Evolutionary conservation across 1,140 invertebrate genomes (phyloP).

Genomic region (Microplitis demolitor): DNA sequence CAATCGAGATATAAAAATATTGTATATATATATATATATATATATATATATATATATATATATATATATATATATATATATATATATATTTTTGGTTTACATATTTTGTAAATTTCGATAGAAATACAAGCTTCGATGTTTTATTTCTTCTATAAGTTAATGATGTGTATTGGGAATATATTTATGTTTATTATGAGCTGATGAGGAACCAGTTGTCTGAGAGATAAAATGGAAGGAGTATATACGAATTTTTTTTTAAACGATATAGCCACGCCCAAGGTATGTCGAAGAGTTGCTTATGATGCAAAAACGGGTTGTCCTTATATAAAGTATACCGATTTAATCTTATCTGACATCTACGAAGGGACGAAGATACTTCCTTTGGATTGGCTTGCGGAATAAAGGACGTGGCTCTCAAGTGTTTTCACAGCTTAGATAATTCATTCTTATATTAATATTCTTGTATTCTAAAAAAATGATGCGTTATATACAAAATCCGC

Average conservation of each 20-base stretch:
- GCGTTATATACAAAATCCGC: no score
- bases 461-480: no score
- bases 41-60: background rate
- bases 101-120: background rate
- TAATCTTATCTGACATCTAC: constrained; percentile 24
- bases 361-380: constrained; percentile 11
- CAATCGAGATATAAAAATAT: no score
- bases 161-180: background rate
- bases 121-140: background rate
- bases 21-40: background rate
- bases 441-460: background rate
- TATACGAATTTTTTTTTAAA: background rate
- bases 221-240: constrained; percentile 29
- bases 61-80: background rate
- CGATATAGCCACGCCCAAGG: constrained; percentile 10
- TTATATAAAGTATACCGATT: constrained; percentile 9
- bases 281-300: background rate
- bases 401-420: constrained; percentile 12
- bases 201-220: constrained; percentile 28
- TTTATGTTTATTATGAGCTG: background rate
- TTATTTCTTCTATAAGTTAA: background rate
- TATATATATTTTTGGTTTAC: background rate
- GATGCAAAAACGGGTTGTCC: constrained; percentile 17
- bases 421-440: background rate
- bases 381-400: constrained; percentile 1